A percentile compares a stretch with the other conserved stretches of the same genome.
Conservation (phyloP, 2,888 invertebrate genomes). For the Watsonalla binaria region DNA sequence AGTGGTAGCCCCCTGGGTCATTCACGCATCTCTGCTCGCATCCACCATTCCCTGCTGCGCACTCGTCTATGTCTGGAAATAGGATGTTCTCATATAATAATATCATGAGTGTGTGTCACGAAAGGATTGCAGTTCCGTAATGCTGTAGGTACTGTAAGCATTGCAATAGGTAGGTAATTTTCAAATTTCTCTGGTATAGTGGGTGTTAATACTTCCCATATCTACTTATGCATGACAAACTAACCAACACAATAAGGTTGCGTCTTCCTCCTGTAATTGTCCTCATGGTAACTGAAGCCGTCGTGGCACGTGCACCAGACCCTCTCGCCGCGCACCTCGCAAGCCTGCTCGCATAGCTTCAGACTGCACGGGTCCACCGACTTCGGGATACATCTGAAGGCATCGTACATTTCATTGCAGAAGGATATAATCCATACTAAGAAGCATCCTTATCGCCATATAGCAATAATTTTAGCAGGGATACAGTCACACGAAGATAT, state of each 20-base stretch:
- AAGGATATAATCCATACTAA: too few relatives aligned
- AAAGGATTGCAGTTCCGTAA: not conserved
- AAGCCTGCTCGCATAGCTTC: slow-evolving; percentile 82
- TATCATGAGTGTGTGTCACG: too few relatives aligned
- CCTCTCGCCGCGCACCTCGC: slow-evolving; percentile 79
- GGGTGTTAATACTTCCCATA: too few relatives aligned
- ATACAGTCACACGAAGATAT: too few relatives aligned
- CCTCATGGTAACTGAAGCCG: slow-evolving; percentile 80
- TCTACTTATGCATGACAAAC: too few relatives aligned
- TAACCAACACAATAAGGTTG: slow-evolving; percentile 81
- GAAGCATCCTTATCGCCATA: too few relatives aligned
- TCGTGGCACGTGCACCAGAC: slow-evolving; percentile 82
- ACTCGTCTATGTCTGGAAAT: slow-evolving; percentile 77
- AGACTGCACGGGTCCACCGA: slow-evolving; percentile 81
- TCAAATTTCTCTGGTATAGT: too few relatives aligned
- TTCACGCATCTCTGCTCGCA: slow-evolving; percentile 83
- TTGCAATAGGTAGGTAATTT: not conserved
- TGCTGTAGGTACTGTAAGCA: not conserved
- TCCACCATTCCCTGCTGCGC: slow-evolving; percentile 76
- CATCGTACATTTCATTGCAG: too few relatives aligned
- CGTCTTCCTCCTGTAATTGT: slow-evolving; percentile 76
- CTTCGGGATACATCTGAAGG: slow-evolving; percentile 78
- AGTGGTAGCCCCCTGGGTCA: slow-evolving; percentile 78
- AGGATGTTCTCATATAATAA: not conserved
- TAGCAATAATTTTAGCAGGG: too few relatives aligned